Percentiles rank a stretch among this genome's conserved stretches.
Evolutionary conservation across 2,888 invertebrate species (phyloP).

Genomic region (Drosophila siamana): DNA sequence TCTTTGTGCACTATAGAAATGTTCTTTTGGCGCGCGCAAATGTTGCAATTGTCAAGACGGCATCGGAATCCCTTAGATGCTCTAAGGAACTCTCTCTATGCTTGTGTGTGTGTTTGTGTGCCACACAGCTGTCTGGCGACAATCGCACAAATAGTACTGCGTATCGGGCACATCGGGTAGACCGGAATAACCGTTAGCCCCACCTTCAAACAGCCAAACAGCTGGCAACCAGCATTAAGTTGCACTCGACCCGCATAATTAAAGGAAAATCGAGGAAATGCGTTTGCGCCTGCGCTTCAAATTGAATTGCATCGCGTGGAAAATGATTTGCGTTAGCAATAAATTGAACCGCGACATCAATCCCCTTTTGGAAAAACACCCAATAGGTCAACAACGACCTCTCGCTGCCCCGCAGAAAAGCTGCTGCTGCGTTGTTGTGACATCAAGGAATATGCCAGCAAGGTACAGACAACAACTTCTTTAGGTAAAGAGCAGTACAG

Average conservation of each 20-base stretch:
- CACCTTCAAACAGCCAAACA: constrained; percentile 34
- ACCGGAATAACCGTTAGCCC: constrained; percentile 51
- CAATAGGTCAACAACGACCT: constrained; percentile 4
- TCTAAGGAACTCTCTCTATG: constrained; percentile 11
- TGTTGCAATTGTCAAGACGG: constrained; percentile 75
- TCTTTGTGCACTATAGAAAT: constrained; percentile 54
- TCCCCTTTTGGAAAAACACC: not conserved
- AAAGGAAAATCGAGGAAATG: constrained; percentile 50
- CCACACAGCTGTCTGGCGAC: constrained; percentile 40
- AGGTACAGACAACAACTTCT: constrained; percentile 7
- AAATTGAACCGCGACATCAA: constrained; percentile 41
- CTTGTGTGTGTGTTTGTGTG: constrained; percentile 9
- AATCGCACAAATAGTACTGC: constrained; percentile 29
- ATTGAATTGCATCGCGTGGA: constrained; percentile 52
- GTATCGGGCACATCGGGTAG: constrained; percentile 4
- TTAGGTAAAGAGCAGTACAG: not conserved
- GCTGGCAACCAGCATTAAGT: constrained; percentile 76
- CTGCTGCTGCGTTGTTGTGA: constrained; percentile 13
- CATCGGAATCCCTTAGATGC: constrained; percentile 57
- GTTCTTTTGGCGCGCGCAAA: constrained; percentile 78
- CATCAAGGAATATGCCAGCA: constrained; percentile 4
- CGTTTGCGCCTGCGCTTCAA: constrained; percentile 45
- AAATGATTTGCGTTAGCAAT: constrained; percentile 31
- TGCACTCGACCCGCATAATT: constrained; percentile 72
- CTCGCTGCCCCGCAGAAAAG: constrained; percentile 6